Evolutionary conservation across 2,888 invertebrate genomes (phyloP).

Genomic region (Drosophila demipolita): DNA sequence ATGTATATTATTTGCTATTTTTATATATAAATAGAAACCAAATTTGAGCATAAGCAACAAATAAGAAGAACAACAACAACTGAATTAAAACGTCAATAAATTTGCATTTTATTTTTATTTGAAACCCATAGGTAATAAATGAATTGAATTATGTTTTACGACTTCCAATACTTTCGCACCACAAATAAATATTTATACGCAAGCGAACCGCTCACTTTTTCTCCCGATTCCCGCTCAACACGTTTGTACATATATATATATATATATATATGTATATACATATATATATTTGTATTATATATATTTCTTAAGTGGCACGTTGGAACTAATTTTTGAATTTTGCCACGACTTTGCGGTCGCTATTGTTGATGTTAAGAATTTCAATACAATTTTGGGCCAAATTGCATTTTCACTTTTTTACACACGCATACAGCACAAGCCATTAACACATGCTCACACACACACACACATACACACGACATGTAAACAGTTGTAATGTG

Average conservation of each 20-base stretch:
- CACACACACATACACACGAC: slow-evolving; percentile 14
- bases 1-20: slow-evolving; percentile 51
- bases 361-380: slow-evolving; percentile 60
- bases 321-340: slow-evolving; percentile 31
- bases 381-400: slow-evolving; percentile 68
- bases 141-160: slow-evolving; percentile 51
- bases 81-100: slow-evolving; percentile 12
- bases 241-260: slow-evolving; percentile 6
- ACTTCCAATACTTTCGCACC: slow-evolving; percentile 45
- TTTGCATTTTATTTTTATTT: slow-evolving; percentile 32
- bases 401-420: slow-evolving; percentile 72
- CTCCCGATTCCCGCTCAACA: slow-evolving; percentile 19
- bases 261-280: not conserved
- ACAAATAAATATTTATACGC: slow-evolving; percentile 49
- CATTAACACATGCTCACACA: slow-evolving; percentile 18
- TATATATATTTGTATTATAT: not conserved
- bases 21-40: slow-evolving; percentile 36
- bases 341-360: slow-evolving; percentile 51
- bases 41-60: slow-evolving; percentile 48
- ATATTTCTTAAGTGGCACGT: slow-evolving; percentile 30
- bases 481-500: slow-evolving; percentile 2
- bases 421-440: slow-evolving; percentile 23
- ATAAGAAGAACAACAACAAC: slow-evolving; percentile 9
- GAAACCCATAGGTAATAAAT: slow-evolving; percentile 46
- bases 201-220: slow-evolving; percentile 63